Percentiles rank a stretch among this genome's conserved stretches.
These are phyloP conservation scores for Papilio machaon DNA, from an alignment of 1,140 invertebrate species.

Conservation along the genomic window DNA sequence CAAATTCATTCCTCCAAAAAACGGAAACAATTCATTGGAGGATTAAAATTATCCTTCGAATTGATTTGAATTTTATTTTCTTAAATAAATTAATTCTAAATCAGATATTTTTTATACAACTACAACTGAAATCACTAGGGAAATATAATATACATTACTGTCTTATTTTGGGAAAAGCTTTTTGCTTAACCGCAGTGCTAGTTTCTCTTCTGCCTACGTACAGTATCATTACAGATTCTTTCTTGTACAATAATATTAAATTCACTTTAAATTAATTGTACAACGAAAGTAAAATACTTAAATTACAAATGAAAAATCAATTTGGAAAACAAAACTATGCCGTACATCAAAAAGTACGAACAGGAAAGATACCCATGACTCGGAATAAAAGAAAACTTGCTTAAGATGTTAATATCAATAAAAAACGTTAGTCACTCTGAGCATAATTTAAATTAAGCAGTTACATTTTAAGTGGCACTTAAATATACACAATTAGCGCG, in stretches of 20 bases:
- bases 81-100: conserved; percentile 13
- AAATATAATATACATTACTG: background rate
- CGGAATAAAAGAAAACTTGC: background rate
- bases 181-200: background rate
- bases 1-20: background rate
- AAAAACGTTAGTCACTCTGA: background rate
- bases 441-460: conserved; percentile 2
- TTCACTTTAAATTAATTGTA: too few relatives aligned
- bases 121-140: background rate
- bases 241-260: too few relatives aligned
- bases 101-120: background rate
- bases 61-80: conserved; percentile 21
- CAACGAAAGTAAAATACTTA: too few relatives aligned
- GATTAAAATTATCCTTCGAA: conserved; percentile 13
- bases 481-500: conserved; percentile 29
- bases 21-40: conserved; percentile 22
- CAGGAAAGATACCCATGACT: too few relatives aligned
- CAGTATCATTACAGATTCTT: too few relatives aligned
- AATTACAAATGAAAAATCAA: too few relatives aligned
- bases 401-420: conserved; percentile 4
- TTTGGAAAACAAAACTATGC: too few relatives aligned
- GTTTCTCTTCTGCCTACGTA: too few relatives aligned
- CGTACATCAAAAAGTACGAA: too few relatives aligned
- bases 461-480: conserved; percentile 22
- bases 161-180: background rate